These are phyloP conservation scores for Cottus gobio DNA, from an alignment of 2,113 vertebrate genomes.

Conservation along the genomic window DNA sequence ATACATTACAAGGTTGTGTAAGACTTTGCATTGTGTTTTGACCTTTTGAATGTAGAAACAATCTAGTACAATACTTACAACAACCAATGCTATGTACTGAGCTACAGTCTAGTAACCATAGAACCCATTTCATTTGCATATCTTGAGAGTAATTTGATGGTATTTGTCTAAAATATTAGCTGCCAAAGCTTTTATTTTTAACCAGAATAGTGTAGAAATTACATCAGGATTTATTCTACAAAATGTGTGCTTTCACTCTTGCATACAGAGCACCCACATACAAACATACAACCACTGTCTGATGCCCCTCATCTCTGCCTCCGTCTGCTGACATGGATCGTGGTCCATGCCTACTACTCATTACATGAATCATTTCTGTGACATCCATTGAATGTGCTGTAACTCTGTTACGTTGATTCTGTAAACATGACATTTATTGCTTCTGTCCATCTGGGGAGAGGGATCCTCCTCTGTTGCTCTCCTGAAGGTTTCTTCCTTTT, in stretches of 20 bases:
- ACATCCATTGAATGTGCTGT: too few relatives aligned
- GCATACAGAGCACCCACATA: neutral
- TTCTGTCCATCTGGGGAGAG: too few relatives aligned
- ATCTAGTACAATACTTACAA: neutral
- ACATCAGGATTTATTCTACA: neutral
- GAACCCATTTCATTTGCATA: neutral
- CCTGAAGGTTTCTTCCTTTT: too few relatives aligned
- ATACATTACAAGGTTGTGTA: constrained; percentile 16
- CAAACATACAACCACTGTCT: neutral
- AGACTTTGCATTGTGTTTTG: constrained; percentile 9
- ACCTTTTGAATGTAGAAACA: constrained; percentile 15
- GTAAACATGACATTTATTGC: too few relatives aligned
- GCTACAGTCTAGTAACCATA: neutral
- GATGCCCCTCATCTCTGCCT: too few relatives aligned
- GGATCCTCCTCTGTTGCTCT: too few relatives aligned
- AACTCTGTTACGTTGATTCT: too few relatives aligned
- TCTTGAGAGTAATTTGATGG: neutral
- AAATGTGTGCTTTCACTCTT: neutral
- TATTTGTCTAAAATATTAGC: neutral
- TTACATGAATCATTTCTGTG: too few relatives aligned
- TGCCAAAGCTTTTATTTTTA: neutral
- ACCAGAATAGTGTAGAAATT: neutral
- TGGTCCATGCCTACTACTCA: too few relatives aligned
- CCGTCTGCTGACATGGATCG: too few relatives aligned
- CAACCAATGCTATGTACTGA: neutral